phyloP scores from a whole-genome alignment of 2,113 vertebrate species.

The Larimichthys polyactis region DNA sequence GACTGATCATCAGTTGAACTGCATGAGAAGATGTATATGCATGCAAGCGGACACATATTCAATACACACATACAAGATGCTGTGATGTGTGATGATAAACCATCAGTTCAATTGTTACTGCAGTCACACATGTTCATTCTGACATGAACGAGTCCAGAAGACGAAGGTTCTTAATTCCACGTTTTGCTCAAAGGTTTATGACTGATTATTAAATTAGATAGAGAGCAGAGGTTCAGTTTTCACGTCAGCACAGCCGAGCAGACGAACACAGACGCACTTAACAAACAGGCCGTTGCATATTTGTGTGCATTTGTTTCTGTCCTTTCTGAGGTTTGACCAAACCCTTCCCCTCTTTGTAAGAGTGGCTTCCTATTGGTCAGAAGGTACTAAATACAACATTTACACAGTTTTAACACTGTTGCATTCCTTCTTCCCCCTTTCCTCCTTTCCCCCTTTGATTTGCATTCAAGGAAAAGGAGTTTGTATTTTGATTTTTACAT shows the following conservation, averaged over 20 bases:
- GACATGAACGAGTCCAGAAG: neutral
- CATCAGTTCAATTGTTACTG: constrained; percentile 4
- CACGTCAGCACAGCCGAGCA: neutral
- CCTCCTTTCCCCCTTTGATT: constrained; percentile 85
- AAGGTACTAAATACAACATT: constrained; percentile 52
- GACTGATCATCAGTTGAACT: neutral
- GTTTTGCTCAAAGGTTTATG: neutral
- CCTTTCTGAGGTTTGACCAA: constrained; percentile 51
- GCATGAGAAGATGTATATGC: constrained; percentile 53
- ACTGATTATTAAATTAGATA: neutral
- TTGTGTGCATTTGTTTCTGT: constrained; percentile 60
- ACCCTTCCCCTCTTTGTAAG: constrained; percentile 39
- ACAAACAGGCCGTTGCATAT: constrained; percentile 36
- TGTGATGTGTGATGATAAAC: constrained; percentile 4
- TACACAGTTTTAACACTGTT: constrained; percentile 73
- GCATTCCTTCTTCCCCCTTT: constrained; percentile 79
- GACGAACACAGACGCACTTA: neutral
- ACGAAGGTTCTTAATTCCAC: neutral
- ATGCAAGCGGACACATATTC: constrained; percentile 34
- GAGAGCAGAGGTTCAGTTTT: neutral
- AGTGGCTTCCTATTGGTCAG: constrained; percentile 62
- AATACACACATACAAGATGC: neutral
- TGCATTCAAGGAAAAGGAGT: constrained; percentile 94
- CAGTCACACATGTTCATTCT: constrained; percentile 16
- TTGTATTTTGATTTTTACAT: constrained; percentile 97